phyloP scores from a whole-genome alignment of 2,888 invertebrate genomes.

The Cinara cedri region DNA sequence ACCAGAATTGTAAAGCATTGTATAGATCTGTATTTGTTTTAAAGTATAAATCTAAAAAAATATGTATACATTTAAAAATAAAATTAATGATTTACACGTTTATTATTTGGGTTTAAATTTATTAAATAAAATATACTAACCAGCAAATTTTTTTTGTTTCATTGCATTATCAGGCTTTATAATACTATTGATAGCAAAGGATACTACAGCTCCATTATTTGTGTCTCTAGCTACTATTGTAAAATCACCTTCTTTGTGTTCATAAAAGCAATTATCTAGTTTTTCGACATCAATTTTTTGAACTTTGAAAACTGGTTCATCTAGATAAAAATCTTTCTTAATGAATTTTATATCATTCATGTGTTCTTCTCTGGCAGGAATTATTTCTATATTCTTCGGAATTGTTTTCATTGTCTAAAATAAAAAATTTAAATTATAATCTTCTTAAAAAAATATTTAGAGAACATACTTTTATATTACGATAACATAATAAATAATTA shows the following conservation, averaged over 20 bases:
- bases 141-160: background rate
- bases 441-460: background rate
- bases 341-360: background rate
- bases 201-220: slow-evolving; percentile 1
- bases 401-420: slow-evolving; percentile 14
- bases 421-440: background rate
- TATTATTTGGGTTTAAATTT: background rate
- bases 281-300: slow-evolving; percentile 41
- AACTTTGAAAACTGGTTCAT: slow-evolving; percentile 38
- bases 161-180: slow-evolving; percentile 25
- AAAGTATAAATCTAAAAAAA: slow-evolving; percentile 9
- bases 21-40: slow-evolving; percentile 4
- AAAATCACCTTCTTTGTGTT: background rate
- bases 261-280: slow-evolving; percentile 7
- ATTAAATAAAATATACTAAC: slow-evolving; percentile 3
- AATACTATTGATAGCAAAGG: slow-evolving; percentile 32
- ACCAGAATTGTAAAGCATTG: slow-evolving; percentile 26
- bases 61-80: no score
- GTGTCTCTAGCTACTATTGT: slow-evolving; percentile 36
- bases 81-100: background rate
- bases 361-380: slow-evolving; percentile 14
- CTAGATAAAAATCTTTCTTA: slow-evolving; percentile 36
- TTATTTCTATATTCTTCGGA: slow-evolving; percentile 23
- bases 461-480: background rate
- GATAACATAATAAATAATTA: background rate